Evolutionary conservation across 2,113 vertebrate species (phyloP), one percentile per base, ranked within the genome.

Genomic region (Syrrhaptes paradoxus): DNA sequence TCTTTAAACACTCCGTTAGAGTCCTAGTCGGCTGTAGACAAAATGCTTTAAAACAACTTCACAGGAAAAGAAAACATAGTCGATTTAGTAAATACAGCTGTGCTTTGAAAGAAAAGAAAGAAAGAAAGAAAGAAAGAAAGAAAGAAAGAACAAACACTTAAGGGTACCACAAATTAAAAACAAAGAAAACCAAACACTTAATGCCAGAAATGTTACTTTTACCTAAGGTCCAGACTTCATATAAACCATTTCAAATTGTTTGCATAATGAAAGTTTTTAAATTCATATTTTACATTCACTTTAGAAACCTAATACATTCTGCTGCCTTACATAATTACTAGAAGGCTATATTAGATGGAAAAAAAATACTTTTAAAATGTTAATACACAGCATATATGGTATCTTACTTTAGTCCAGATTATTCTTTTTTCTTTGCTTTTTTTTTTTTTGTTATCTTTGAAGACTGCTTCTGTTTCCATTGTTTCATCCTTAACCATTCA

Each of bases 401-500:
- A 75, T 77, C 75, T 96, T 89, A 97, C 96, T 97, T 97, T 52
- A 80, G 65, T 78, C 63, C 73, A 80, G 94, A 91, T 93, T 95
- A 95, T 93, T 96, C 34, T 86, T 93, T 94, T 94, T 92, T 66
- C 72, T 93, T 77, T 95, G 58, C 41, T 19, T 93, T 96, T 97
- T 95, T 95, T 90, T 94, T 95, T 91, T 90, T 91, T 5, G 88
- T 97, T 98, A 98, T 97, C 97, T 98, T 96, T 96, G 94, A 97
- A 97, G 97, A 96, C 97, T 97, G 96, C 77, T 96, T 96, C 97
- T 97, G 90, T 96, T 97, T 97, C 97, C 96, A 98, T 98, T 98
- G 98, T 98, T 98, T 98, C 97, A 98, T 98, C 97, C 97, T 97
- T 97, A 98, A 97, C 96, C 97, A 98, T 98, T 98, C 97, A 97